Conservation (phyloP, 1,140 invertebrate species). For the Homalodisca vitripennis region DNA sequence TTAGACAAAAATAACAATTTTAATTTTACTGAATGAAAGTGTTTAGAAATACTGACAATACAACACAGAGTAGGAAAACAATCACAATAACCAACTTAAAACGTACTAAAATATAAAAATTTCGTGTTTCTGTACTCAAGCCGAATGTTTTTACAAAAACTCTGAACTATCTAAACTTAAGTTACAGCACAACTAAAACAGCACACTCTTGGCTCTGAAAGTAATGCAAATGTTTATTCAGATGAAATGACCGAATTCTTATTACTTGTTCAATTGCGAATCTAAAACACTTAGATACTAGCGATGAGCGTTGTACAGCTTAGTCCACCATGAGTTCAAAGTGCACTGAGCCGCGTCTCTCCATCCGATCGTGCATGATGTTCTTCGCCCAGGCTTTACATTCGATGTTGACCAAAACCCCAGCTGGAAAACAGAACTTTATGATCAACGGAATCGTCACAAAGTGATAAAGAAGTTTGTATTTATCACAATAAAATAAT, state of each 20-base stretch:
- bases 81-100: background rate
- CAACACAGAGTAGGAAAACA: background rate
- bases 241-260: background rate
- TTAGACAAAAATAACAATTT: no score
- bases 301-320: slow-evolving; percentile 41
- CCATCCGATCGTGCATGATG: slow-evolving; percentile 82
- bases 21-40: no score
- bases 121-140: background rate
- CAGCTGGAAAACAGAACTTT: no score
- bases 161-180: background rate
- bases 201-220: background rate
- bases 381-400: slow-evolving; percentile 96
- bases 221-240: background rate
- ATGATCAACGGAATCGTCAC: no score
- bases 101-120: background rate
- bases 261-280: slow-evolving; percentile 12
- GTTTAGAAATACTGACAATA: no score
- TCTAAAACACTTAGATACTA: slow-evolving; percentile 16
- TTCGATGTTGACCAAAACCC: slow-evolving; percentile 92
- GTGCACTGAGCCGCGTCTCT: slow-evolving; percentile 89
- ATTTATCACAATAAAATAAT: no score
- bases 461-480: no score
- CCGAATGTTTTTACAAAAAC: background rate
- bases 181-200: background rate
- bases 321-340: slow-evolving; percentile 95